phyloP scores from a whole-genome alignment of 2,797 vertebrate genomes.

The Crossoptilon crossoptilon region DNA sequence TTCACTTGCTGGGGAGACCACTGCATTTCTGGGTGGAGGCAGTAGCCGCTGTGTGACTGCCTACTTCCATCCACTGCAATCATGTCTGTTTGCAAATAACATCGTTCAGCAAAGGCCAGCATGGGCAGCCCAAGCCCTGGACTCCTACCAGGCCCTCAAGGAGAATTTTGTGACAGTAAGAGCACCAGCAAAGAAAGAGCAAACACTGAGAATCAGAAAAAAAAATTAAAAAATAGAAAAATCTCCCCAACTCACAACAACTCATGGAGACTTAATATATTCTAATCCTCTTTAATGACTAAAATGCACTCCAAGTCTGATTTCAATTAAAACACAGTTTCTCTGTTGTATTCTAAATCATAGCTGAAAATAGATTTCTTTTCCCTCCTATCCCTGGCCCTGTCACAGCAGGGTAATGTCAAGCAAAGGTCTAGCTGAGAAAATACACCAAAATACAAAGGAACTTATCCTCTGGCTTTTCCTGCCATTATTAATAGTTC shows the following conservation, averaged over 20 bases:
- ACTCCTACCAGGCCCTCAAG: background rate
- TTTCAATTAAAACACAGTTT: conserved; percentile 57
- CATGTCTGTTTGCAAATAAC: background rate
- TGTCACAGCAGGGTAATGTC: conserved; percentile 63
- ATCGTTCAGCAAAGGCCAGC: background rate
- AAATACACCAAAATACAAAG: conserved; percentile 66
- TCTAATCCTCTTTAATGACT: conserved; percentile 44
- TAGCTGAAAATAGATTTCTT: conserved; percentile 55
- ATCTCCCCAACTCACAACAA: background rate
- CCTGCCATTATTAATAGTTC: conserved; percentile 68
- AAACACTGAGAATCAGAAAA: background rate
- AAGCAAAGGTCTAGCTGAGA: conserved; percentile 67
- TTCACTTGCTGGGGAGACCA: background rate
- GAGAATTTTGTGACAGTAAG: background rate
- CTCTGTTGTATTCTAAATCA: conserved; percentile 25
- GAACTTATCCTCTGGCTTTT: conserved; percentile 67
- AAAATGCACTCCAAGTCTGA: conserved; percentile 39
- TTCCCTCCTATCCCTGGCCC: conserved; percentile 15
- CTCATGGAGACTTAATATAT: conserved; percentile 29
- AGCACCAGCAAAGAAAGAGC: background rate
- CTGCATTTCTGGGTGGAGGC: background rate
- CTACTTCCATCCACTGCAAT: background rate
- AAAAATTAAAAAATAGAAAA: background rate
- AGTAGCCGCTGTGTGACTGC: background rate
- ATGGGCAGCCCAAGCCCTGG: background rate